Base-by-base conservation (phyloP, 2,797 vertebrate genomes). In the Toxotes lorentzi region DNA sequence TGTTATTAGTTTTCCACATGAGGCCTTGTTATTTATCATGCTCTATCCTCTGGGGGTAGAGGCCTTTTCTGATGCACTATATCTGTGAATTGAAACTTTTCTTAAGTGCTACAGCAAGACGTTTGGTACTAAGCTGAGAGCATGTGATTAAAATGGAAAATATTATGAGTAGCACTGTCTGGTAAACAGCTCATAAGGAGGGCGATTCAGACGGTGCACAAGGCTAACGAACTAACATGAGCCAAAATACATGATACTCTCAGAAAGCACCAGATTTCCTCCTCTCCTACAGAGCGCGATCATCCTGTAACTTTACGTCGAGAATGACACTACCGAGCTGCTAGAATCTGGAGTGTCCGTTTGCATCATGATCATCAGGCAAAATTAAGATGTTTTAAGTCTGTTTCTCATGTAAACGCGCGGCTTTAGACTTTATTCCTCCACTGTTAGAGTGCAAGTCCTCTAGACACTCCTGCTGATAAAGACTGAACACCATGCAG, bases 1-100 rank as follows among this genome's bases (percentile, higher is more conserved):
- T 0, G 8, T 16, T 53, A 14, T 41, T 27, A 32, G 11, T 77
- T 53, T 67, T 10, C 17, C 60, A 23, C 43, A 38, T 10, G 43
- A 75, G 70, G 65, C 76, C 72, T 77, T 70, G 43, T 21, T 76
- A 61, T 67, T 79, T 73, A 11, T 69, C 23, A 41, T 32, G 45
- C 32, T 27, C 5, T 54, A 27, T 47, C 10, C 50, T 76, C 24
- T 38, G 5, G 1, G 0, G 10, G 1, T 32, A 11, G 27, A 30
- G 48, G 51, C 56, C 30, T 68, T 62, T 81, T 54, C 4, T 58
- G 5, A 21, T 63, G 8, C 34, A 50, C 9, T 21, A 0, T 32
- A 64, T 48, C 8, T 27, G 8, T 16, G 23, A 43, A 73, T 32
- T 76, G 0, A 64, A 90, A 75, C 58, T 77, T 86, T 76, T 7